Conservation (phyloP, 2,797 vertebrate genomes). For the Pristis pectinata region DNA sequence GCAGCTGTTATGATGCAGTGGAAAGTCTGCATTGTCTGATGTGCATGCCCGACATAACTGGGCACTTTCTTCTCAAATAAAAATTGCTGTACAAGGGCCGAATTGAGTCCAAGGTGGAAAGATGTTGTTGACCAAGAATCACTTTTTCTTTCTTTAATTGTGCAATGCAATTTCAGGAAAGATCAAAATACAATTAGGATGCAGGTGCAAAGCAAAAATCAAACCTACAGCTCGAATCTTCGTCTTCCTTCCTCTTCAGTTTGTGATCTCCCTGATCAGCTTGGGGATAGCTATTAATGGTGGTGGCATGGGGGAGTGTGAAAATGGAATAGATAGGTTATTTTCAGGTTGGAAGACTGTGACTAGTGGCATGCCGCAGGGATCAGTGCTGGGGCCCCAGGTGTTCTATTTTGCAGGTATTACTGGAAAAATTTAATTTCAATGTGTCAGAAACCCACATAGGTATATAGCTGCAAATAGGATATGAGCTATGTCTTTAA, state of each 20-base stretch:
- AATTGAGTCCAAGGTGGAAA: not conserved
- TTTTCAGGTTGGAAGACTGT: too few species aligned
- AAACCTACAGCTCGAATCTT: not conserved
- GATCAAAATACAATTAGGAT: not conserved
- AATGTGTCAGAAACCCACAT: too few species aligned
- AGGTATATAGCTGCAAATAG: not conserved
- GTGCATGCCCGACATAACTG: not conserved
- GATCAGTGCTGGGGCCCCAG: too few species aligned
- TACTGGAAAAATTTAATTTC: not conserved
- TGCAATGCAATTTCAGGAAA: not conserved
- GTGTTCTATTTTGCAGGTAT: not conserved
- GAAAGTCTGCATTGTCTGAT: not conserved
- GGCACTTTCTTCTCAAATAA: not conserved
- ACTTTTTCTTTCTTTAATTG: not conserved
- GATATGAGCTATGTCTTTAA: not conserved
- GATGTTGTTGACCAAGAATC: not conserved
- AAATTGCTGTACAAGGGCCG: not conserved
- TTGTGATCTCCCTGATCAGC: not conserved
- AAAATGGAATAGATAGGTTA: not conserved
- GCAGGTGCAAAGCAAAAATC: not conserved
- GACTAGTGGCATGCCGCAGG: too few species aligned
- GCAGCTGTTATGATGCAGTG: not conserved
- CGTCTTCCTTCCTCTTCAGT: not conserved
- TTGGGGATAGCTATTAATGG: not conserved
- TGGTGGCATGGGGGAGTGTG: not conserved